A percentile compares a stretch with the other conserved stretches of the same genome.
Conservation (phyloP, 2,797 vertebrate species). For the Sebastes alutus region DNA sequence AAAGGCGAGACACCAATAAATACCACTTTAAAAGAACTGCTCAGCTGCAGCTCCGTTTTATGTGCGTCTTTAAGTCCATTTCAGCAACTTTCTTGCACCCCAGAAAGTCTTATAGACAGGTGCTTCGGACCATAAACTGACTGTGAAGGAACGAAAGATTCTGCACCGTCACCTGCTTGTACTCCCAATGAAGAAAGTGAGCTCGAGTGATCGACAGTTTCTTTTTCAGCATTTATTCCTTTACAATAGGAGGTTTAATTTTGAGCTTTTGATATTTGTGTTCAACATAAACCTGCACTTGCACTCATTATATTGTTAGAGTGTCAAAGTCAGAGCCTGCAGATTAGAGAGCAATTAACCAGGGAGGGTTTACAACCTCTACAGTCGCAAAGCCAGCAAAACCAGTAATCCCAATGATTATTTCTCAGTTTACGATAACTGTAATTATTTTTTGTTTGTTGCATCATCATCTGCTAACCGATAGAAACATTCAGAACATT, state of each 20-base stretch:
- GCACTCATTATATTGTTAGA: neutral
- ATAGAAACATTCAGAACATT: neutral
- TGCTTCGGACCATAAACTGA: neutral
- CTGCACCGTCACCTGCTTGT: no score
- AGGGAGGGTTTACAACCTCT: neutral
- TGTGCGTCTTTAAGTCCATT: neutral
- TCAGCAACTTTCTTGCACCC: neutral
- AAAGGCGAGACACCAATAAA: neutral
- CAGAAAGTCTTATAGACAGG: neutral
- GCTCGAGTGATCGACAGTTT: neutral
- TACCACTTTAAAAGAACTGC: neutral
- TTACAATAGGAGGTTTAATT: neutral
- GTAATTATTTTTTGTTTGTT: neutral
- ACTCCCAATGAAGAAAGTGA: neutral
- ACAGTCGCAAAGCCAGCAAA: neutral
- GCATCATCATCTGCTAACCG: neutral
- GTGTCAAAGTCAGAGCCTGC: neutral
- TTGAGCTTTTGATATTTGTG: neutral
- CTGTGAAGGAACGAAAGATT: neutral
- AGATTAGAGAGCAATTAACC: neutral
- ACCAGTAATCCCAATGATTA: neutral
- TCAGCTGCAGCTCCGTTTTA: neutral
- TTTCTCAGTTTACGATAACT: neutral
- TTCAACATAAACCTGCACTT: neutral
- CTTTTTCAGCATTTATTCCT: neutral